phyloP scores from a whole-genome alignment of 2,797 vertebrate species.

The Pseudomugil tenellus region DNA sequence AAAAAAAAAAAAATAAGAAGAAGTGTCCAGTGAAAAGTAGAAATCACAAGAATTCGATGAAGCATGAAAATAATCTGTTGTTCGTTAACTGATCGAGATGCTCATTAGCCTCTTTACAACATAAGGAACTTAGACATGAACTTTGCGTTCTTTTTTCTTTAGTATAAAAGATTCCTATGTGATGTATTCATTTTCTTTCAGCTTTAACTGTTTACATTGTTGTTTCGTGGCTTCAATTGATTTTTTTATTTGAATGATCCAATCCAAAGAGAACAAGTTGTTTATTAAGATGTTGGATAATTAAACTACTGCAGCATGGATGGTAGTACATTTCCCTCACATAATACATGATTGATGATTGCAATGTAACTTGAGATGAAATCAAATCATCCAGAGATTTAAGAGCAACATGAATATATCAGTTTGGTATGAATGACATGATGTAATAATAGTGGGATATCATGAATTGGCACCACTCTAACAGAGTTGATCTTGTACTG shows the following conservation, averaged over 20 bases:
- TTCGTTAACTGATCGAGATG: neutral
- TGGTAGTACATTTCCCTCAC: too few relatives aligned
- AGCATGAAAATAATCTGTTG: neutral
- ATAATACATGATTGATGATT: neutral
- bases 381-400: constrained; percentile 9
- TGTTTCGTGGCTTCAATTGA: neutral
- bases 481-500: constrained; percentile 15
- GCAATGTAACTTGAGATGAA: constrained; percentile 17
- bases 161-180: too few relatives aligned
- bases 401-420: constrained; percentile 22
- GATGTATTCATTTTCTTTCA: too few relatives aligned
- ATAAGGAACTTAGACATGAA: neutral
- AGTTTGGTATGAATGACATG: constrained; percentile 8
- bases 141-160: neutral
- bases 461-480: neutral
- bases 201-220: neutral
- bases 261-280: neutral
- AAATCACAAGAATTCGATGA: too few relatives aligned
- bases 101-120: constrained; percentile 7
- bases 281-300: neutral
- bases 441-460: neutral
- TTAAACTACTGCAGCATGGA: too few relatives aligned
- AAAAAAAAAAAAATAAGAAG: too few relatives aligned
- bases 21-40: neutral
- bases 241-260: neutral